Evolutionary conservation across 37 sponge, comb jelly and placozoan species (phyloP), one percentile per base, ranked within the genome.

Genomic region (Chondrilla cf. caribensis): DNA sequence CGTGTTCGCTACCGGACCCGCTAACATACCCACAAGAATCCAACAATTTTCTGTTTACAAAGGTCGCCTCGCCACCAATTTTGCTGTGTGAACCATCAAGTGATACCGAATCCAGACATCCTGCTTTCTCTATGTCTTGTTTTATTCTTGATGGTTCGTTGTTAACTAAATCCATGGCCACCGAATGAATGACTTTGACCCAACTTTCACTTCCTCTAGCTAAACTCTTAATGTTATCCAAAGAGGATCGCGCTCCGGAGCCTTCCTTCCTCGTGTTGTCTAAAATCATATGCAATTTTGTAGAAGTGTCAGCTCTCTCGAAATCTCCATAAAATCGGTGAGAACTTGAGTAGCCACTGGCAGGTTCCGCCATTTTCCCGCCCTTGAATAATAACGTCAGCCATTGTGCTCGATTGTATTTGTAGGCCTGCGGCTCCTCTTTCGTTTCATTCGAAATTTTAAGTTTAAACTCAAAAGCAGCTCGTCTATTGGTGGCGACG

Each of bases 311-410:
- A 39, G 44, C 44, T 37, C 44, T 37, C 14, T 73, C 76, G 19
- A 73, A 42, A n/a, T 73, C 76, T 2, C 76, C 76, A 40, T 39
- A 73, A 39, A 73, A 73, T 17, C 76, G 41, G 44, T 73, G 76
- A 1, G 76, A 73, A 2, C 22, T 36, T 8, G 76, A 36, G 43
- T 73, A 73, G 9, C 76, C 76, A 39, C 76, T 73, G 24, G 38
- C 76, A n/a, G 41, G 76, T 37, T 73, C 76, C 43, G 76, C 76
- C 76, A 73, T 73, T 73, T 73, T 73, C 6, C 41, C 43, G 38
- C 38, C 39, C 7, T 7, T 5, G 6, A 5, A 29, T 70, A 37
- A n/a, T n/a, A 6, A 62, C 64, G 29, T 6, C 51, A 47, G 51
- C 51, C 51, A 47, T 47, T 47, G 51, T 47, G 51, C 9, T n/a